Evolutionary conservation across 2,888 invertebrate genomes (phyloP).

Genomic region (Thelaira solivaga): DNA sequence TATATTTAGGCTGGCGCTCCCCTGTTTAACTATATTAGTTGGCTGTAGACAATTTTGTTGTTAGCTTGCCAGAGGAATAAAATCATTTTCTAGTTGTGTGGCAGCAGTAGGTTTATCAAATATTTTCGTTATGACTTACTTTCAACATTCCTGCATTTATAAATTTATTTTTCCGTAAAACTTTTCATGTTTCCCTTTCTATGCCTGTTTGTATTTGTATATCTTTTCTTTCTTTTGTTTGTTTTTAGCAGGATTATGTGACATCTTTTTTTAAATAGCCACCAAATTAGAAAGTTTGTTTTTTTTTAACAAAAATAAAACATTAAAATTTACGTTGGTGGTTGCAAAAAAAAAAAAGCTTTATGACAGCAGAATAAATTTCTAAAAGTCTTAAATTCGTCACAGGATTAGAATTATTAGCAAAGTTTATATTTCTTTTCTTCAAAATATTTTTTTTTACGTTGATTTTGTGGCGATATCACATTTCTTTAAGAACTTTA

Average conservation of each 20-base stretch:
- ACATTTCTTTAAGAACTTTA: conserved; percentile 46
- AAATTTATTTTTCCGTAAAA: conserved; percentile 1
- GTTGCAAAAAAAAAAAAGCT: conserved; percentile 15
- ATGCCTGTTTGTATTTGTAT: conserved; percentile 7
- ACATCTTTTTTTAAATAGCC: conserved; percentile 58
- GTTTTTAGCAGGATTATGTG: conserved; percentile 44
- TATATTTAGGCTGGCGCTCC: background rate
- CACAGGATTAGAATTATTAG: conserved; percentile 59
- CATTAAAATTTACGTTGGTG: conserved; percentile 29
- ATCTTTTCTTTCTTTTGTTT: background rate
- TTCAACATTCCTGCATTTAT: conserved; percentile 26
- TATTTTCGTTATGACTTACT: conserved; percentile 57
- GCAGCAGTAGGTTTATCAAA: conserved; percentile 52
- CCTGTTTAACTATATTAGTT: conserved; percentile 13
- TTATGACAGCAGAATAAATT: conserved; percentile 32
- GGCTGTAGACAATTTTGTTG: conserved; percentile 2
- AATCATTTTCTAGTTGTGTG: conserved; percentile 31
- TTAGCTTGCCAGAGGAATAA: background rate
- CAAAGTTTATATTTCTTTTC: conserved; percentile 36
- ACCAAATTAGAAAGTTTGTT: conserved; percentile 44
- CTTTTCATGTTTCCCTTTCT: background rate
- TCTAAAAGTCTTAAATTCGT: conserved; percentile 48
- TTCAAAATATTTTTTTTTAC: conserved; percentile 22
- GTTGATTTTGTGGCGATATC: conserved; percentile 41
- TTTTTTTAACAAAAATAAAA: background rate